Conservation (phyloP, 2,888 invertebrate genomes). For the Diarsia dahlii region DNA sequence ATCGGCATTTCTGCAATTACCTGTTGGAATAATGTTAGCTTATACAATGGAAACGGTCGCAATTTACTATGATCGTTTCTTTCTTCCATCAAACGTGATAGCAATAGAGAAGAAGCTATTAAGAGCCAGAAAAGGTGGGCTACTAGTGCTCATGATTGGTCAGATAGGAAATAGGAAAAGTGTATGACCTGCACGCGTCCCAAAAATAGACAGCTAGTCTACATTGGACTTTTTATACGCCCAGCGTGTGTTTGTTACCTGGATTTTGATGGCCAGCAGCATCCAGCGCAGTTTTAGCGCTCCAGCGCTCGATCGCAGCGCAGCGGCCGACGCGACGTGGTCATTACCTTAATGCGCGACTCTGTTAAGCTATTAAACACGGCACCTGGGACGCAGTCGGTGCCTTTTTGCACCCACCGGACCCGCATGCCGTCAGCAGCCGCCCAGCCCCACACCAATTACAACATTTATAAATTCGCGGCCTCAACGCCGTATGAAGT, state of each 20-base stretch:
- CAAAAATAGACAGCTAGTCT: background rate
- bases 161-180: background rate
- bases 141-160: background rate
- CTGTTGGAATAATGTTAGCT: background rate
- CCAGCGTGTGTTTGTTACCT: too few species aligned
- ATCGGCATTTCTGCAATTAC: background rate
- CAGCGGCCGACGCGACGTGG: slow-evolving; percentile 71
- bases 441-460: slow-evolving; percentile 79
- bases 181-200: background rate
- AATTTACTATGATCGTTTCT: too few species aligned
- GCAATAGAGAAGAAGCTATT: too few species aligned
- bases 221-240: too few species aligned
- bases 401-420: slow-evolving; percentile 77
- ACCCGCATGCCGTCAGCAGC: slow-evolving; percentile 76
- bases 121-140: too few species aligned
- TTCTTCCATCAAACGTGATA: too few species aligned
- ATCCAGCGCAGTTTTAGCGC: slow-evolving; percentile 74
- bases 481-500: slow-evolving; percentile 77
- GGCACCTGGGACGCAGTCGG: slow-evolving; percentile 79
- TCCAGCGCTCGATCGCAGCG: slow-evolving; percentile 64
- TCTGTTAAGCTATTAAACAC: slow-evolving; percentile 83
- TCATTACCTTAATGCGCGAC: slow-evolving; percentile 84
- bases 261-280: background rate
- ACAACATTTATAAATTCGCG: slow-evolving; percentile 84
- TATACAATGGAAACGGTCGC: too few species aligned